Evolutionary conservation across 2,888 invertebrate genomes (phyloP), one percentile per base, ranked within the genome.

Genomic region (Eutolmus rufibarbis): DNA sequence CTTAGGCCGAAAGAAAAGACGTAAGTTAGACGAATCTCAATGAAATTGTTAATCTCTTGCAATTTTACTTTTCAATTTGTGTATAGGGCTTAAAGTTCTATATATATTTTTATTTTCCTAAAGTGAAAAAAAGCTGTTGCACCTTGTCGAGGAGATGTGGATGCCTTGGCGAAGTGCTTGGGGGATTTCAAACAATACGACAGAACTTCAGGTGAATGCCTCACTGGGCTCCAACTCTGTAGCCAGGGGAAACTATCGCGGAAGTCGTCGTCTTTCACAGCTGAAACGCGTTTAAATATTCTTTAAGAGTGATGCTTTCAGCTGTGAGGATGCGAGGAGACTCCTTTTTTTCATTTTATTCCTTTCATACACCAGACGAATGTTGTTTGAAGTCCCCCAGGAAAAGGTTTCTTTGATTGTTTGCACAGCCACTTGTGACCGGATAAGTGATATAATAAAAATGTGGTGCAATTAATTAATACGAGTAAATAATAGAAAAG

Each of bases 11-110:
- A 51, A 51, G 51, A 79, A 79, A 51, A 51, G 51, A 79, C 51
- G 79, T 79, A 79, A 79, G 79, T 79, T 51, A 79, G 66, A 66
- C 12, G 28, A 66, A n/a, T 66, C 66, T 66, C 66, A 66, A 66
- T 66, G 28, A 66, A 40, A 66, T 66, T 66, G 19, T 66, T 66
- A 66, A 66, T 23, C 66, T 66, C 66, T 9, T 66, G 66, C 66
- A 66, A 66, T 66, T 51, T 66, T 66, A 66, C 28, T 66, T 28
- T 66, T 66, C 9, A 66, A 66, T 66, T 23, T 66, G 28, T 66
- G 28, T 19, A 51, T 51, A 66, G 34, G 19, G 19, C 57, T 19
- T 57, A 57, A 19, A 57, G 8, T 57, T 57, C 7, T 34, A 12
- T 12, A 40, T 4, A 40, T 12, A 40, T 4, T 40, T 40, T n/a